Conservation (phyloP, 2,797 vertebrate species). For the Eidolon dupreanum region DNA sequence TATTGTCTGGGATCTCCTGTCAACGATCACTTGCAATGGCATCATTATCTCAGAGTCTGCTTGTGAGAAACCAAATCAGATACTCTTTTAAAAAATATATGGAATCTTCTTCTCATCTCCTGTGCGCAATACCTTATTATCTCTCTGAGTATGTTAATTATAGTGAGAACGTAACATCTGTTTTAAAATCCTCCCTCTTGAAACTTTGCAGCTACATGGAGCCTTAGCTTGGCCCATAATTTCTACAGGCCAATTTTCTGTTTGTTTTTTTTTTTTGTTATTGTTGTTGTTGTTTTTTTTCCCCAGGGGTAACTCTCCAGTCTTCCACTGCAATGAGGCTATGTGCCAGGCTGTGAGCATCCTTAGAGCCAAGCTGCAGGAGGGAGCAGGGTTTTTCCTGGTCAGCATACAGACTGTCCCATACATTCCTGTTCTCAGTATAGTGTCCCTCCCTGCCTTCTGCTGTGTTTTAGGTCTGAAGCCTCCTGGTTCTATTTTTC, state of each 20-base stretch:
- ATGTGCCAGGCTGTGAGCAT: background rate
- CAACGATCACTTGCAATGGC: background rate
- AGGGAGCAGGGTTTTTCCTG: background rate
- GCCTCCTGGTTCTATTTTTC: background rate
- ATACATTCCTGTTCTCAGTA: background rate
- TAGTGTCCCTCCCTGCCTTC: background rate
- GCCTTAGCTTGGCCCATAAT: background rate
- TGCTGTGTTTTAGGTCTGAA: background rate
- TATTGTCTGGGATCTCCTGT: background rate
- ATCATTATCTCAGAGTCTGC: background rate
- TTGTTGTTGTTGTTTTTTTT: too few relatives aligned
- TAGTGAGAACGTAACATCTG: background rate
- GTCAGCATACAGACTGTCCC: background rate
- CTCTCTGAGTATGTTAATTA: background rate
- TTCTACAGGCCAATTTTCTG: background rate
- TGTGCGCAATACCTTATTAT: background rate
- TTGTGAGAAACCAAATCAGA: background rate
- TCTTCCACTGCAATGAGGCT: background rate
- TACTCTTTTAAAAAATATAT: background rate
- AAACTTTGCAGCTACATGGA: background rate
- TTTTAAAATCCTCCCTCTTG: background rate
- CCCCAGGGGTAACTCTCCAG: background rate
- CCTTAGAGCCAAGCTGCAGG: background rate
- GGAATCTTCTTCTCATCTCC: background rate
- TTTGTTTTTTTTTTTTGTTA: too few relatives aligned